These are phyloP conservation scores for Atlantisia rogersi DNA, from an alignment of 2,113 vertebrate genomes.

Conservation along the genomic window DNA sequence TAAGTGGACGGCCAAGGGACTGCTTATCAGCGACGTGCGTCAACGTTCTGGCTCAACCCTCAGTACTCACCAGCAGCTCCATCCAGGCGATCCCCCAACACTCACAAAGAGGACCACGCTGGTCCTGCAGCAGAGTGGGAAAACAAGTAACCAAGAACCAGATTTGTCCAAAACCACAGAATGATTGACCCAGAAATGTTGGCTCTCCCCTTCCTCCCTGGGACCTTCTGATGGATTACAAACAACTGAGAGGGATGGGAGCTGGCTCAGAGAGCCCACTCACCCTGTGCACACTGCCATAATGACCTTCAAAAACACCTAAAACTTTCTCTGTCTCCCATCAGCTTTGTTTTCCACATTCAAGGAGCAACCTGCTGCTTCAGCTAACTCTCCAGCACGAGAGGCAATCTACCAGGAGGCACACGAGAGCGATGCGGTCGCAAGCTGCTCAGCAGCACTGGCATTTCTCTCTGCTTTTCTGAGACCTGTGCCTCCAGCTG, in stretches of 20 bases:
- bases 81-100: neutral
- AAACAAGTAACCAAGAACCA: neutral
- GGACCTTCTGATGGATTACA: neutral
- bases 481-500: neutral
- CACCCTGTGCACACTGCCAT: accelerated
- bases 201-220: accelerated
- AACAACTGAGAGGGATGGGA: accelerated
- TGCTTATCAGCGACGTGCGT: neutral
- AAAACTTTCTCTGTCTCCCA: neutral
- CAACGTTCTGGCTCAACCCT: neutral
- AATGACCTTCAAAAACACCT: neutral
- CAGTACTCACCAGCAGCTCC: neutral
- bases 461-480: neutral
- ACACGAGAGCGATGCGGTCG: accelerated
- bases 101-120: neutral
- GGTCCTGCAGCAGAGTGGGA: neutral
- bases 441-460: neutral
- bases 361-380: neutral
- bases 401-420: neutral
- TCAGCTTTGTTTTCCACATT: neutral
- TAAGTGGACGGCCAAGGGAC: neutral
- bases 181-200: neutral
- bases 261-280: accelerated
- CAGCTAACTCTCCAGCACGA: neutral
- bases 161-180: neutral